A percentile compares a stretch with the other conserved stretches of the same genome.
phyloP scores from a whole-genome alignment of 2,113 vertebrate species.

The Plecturocebus donacophilus region DNA sequence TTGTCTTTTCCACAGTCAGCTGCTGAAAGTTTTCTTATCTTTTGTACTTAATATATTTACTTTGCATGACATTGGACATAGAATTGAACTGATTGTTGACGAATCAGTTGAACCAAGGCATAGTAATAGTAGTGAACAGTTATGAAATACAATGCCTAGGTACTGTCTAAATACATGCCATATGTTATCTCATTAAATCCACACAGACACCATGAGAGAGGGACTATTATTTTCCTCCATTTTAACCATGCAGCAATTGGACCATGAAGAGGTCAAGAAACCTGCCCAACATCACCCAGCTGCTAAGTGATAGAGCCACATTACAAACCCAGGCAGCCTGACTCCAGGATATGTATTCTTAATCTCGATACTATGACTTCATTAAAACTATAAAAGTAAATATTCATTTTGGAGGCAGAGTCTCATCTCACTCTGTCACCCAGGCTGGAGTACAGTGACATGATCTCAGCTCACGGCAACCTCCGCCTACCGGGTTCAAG shows the following conservation, averaged over 20 bases:
- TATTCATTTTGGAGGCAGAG: too few species aligned
- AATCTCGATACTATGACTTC: not conserved
- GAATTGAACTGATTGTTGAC: not conserved
- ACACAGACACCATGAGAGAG: not conserved
- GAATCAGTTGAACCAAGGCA: not conserved
- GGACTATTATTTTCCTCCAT: not conserved
- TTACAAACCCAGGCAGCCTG: not conserved
- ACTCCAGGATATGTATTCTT: not conserved
- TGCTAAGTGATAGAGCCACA: not conserved
- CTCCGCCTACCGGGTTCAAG: too few species aligned
- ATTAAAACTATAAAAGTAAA: not conserved
- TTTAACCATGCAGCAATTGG: not conserved
- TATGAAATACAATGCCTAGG: not conserved
- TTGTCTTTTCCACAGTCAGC: slow-evolving; percentile 9
- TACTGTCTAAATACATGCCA: not conserved
- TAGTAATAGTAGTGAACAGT: slow-evolving; percentile 17
- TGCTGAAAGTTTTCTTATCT: slow-evolving; percentile 20
- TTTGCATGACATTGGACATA: not conserved
- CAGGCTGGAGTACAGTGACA: too few species aligned
- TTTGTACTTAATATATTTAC: not conserved
- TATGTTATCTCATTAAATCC: slow-evolving; percentile 12
- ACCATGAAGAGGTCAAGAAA: not conserved
- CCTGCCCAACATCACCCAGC: not conserved
- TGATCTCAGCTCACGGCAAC: too few species aligned
- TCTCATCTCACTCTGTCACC: too few species aligned